Conservation (phyloP, 2,888 invertebrate genomes). For the Adelphocoris suturalis region DNA sequence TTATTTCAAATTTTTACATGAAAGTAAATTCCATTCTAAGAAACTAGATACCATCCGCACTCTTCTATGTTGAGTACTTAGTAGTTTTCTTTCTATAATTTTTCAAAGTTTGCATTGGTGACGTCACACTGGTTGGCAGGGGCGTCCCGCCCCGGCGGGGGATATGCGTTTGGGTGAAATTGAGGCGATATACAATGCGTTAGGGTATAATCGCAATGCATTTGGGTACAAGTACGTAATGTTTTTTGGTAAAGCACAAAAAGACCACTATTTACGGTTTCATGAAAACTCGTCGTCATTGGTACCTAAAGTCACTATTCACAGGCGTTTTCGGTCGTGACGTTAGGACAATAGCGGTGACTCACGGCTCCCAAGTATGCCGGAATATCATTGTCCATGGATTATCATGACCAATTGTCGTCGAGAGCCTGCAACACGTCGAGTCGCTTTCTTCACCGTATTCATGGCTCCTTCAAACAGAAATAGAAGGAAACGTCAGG, state of each 20-base stretch:
- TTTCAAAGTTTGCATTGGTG: no score
- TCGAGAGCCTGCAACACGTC: slow-evolving; percentile 58
- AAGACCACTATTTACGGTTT: slow-evolving; percentile 2
- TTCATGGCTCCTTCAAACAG: no score
- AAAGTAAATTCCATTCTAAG: no score
- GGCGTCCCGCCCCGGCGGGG: no score
- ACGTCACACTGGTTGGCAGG: no score
- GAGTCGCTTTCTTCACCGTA: slow-evolving; percentile 36
- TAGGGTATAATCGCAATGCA: background rate
- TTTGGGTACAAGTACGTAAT: slow-evolving; percentile 28
- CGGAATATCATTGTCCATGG: slow-evolving; percentile 54
- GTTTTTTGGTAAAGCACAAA: background rate
- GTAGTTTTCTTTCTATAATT: no score
- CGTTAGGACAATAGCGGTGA: slow-evolving; percentile 19
- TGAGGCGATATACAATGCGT: background rate
- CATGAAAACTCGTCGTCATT: background rate
- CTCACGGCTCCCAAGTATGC: slow-evolving; percentile 38
- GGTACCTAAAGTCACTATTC: slow-evolving; percentile 31
- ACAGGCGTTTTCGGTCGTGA: slow-evolving; percentile 20
- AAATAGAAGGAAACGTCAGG: no score
- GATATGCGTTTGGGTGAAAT: background rate
- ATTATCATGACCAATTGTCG: slow-evolving; percentile 6
- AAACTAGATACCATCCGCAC: no score
- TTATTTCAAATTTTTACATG: no score
- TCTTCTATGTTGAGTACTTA: no score